Conservation (phyloP, 2,888 invertebrate genomes). For the Philaethria dido region DNA sequence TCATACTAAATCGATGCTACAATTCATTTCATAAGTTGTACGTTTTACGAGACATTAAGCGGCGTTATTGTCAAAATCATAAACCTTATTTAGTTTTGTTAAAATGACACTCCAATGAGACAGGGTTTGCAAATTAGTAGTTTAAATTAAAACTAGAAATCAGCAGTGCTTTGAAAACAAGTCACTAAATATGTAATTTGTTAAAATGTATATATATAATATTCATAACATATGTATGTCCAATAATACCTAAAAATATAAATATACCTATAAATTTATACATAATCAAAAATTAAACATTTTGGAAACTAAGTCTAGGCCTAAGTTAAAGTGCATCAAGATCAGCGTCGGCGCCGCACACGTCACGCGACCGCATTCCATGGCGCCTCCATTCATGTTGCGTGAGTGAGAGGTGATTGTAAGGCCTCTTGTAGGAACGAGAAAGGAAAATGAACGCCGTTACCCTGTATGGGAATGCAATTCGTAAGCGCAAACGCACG, state of each 20-base stretch:
- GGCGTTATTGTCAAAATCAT: background rate
- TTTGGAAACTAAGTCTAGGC: constrained; percentile 10
- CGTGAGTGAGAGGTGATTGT: constrained; percentile 66
- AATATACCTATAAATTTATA: too few relatives aligned
- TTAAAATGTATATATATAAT: background rate
- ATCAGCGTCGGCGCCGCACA: constrained; percentile 83
- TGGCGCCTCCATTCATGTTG: constrained; percentile 80
- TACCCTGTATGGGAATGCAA: constrained; percentile 80
- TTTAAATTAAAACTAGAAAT: too few relatives aligned
- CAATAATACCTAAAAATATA: too few relatives aligned
- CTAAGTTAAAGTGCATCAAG: constrained; percentile 78
- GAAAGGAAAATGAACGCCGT: constrained; percentile 71
- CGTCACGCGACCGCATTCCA: constrained; percentile 86
- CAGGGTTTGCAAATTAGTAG: too few relatives aligned
- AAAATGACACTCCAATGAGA: background rate
- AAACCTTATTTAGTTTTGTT: background rate
- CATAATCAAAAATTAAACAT: background rate
- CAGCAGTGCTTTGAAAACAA: background rate
- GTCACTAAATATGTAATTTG: background rate
- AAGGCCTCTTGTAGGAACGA: constrained; percentile 68
- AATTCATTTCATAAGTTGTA: background rate
- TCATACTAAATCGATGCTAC: background rate
- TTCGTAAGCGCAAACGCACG: constrained; percentile 78
- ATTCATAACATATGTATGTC: too few relatives aligned
- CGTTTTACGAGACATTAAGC: background rate